Conservation (phyloP, 1,140 invertebrate species). For the Drosophila truncata region DNA sequence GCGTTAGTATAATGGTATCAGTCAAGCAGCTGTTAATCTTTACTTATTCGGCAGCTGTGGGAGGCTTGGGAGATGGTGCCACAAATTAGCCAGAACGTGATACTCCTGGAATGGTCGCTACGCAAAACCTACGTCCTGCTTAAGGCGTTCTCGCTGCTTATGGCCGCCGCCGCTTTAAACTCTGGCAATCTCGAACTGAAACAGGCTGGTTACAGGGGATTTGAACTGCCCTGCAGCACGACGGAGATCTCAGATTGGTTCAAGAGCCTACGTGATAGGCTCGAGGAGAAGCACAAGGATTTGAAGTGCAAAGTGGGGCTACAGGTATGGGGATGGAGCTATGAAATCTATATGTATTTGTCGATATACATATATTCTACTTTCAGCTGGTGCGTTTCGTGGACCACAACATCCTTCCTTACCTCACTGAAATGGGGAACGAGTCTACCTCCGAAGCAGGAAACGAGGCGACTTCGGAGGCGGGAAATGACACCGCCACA, state of each 20-base stretch:
- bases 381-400: slow-evolving; percentile 53
- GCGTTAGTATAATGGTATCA: slow-evolving; percentile 26
- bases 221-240: slow-evolving; percentile 43
- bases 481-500: slow-evolving; percentile 29
- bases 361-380: background rate
- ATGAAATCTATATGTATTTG: accelerated
- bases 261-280: slow-evolving; percentile 37
- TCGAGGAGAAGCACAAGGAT: slow-evolving; percentile 46
- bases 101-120: slow-evolving; percentile 52
- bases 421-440: slow-evolving; percentile 40
- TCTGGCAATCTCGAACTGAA: slow-evolving; percentile 36
- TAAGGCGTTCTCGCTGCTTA: slow-evolving; percentile 50
- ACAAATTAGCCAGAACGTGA: slow-evolving; percentile 23
- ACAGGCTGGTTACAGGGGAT: slow-evolving; percentile 61
- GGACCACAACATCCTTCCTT: slow-evolving; percentile 57
- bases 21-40: background rate
- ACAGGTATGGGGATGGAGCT: slow-evolving; percentile 23
- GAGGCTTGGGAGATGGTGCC: slow-evolving; percentile 63
- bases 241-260: slow-evolving; percentile 49
- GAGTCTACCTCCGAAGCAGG: slow-evolving; percentile 55
- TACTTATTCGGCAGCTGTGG: slow-evolving; percentile 32
- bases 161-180: slow-evolving; percentile 45
- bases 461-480: slow-evolving; percentile 46
- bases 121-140: slow-evolving; percentile 42
- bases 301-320: slow-evolving; percentile 20